Percentiles rank a stretch among this genome's conserved stretches.
Evolutionary conservation across 2,888 invertebrate species (phyloP).

Genomic region (Ischnus inquisitorius): DNA sequence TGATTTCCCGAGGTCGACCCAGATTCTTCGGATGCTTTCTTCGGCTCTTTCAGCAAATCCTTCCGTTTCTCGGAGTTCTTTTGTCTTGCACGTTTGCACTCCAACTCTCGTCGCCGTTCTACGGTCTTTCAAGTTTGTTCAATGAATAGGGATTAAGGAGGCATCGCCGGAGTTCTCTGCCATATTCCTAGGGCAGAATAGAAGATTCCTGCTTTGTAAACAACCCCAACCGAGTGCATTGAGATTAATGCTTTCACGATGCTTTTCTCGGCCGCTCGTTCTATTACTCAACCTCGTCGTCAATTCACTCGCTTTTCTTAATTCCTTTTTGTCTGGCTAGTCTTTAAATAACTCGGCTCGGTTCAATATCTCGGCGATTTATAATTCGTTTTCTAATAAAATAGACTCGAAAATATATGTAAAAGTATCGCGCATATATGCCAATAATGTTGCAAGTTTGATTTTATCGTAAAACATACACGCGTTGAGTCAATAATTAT

Average conservation of each 20-base stretch:
- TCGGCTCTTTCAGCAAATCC: slow-evolving; percentile 37
- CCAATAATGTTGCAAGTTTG: slow-evolving; percentile 42
- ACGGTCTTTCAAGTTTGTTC: slow-evolving; percentile 63
- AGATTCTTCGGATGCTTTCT: slow-evolving; percentile 40
- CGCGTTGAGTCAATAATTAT: neutral
- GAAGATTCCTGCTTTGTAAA: slow-evolving; percentile 65
- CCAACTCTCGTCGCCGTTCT: slow-evolving; percentile 41
- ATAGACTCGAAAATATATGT: slow-evolving; percentile 56
- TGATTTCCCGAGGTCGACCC: slow-evolving; percentile 38
- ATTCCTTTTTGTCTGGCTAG: neutral
- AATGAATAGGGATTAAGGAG: slow-evolving; percentile 66
- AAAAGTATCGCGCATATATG: slow-evolving; percentile 42
- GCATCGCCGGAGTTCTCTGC: slow-evolving; percentile 55
- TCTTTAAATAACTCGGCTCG: neutral
- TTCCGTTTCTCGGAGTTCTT: slow-evolving; percentile 9
- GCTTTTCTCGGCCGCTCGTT: slow-evolving; percentile 42
- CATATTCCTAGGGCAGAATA: slow-evolving; percentile 53
- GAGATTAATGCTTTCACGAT: slow-evolving; percentile 64
- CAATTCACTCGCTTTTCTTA: slow-evolving; percentile 17
- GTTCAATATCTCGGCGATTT: neutral
- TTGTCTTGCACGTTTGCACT: slow-evolving; percentile 29
- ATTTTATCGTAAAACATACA: slow-evolving; percentile 34
- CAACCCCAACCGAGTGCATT: slow-evolving; percentile 60
- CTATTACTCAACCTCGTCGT: slow-evolving; percentile 35
- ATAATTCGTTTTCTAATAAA: slow-evolving; percentile 39